phyloP scores from a whole-genome alignment of 2,888 invertebrate species.

The Ennomos quercinarius region DNA sequence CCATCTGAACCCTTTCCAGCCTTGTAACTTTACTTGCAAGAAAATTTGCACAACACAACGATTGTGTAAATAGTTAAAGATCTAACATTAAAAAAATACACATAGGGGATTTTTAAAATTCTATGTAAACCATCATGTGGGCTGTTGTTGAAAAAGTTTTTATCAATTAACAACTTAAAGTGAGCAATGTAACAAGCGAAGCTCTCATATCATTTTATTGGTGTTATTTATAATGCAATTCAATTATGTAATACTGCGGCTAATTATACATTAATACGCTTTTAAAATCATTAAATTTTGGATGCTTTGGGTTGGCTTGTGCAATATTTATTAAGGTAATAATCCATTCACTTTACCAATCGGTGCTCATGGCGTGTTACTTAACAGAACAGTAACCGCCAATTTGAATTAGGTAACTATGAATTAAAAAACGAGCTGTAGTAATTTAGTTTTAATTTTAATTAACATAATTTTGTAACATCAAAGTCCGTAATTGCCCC shows the following conservation, averaged over 20 bases:
- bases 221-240: conserved; percentile 3
- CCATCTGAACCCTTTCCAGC: no score
- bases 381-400: conserved; percentile 13
- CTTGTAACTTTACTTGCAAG: no score
- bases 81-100: no score
- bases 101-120: no score
- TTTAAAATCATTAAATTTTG: conserved; percentile 6
- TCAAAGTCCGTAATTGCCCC: no score
- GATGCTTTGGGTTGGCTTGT: conserved; percentile 20
- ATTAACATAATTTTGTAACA: conserved; percentile 18
- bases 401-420: conserved; percentile 6
- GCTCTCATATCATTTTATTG: not conserved
- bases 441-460: conserved; percentile 7
- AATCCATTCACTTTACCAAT: not conserved
- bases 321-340: conserved; percentile 9
- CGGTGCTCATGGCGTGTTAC: conserved; percentile 3
- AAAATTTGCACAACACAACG: no score
- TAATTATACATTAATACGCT: conserved; percentile 13
- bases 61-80: no score
- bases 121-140: no score
- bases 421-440: conserved; percentile 11
- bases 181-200: not conserved
- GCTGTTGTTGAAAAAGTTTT: no score
- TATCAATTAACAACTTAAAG: not conserved
- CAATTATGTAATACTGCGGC: conserved; percentile 3